Conservation (phyloP, 2,797 vertebrate species). For the Holocentrus rufus region DNA sequence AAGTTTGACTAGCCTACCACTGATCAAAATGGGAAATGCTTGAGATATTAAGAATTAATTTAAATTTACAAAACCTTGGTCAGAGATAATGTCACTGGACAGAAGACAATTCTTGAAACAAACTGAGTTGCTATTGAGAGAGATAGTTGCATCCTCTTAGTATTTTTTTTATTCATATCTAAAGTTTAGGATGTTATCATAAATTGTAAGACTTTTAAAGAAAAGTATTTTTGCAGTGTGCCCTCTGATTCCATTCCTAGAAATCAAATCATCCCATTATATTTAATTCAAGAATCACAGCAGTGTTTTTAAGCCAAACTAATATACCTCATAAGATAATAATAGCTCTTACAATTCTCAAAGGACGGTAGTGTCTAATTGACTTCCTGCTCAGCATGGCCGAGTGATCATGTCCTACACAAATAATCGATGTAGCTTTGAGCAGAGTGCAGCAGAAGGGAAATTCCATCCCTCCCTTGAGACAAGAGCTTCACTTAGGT, state of each 20-base stretch:
- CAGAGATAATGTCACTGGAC: no score
- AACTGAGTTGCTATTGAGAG: no score
- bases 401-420: constrained; percentile 61
- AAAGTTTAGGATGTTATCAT: no score
- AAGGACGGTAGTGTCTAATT: constrained; percentile 27
- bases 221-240: background rate
- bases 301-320: background rate
- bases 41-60: background rate
- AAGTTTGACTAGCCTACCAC: background rate
- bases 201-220: background rate
- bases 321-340: background rate
- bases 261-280: background rate
- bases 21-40: background rate
- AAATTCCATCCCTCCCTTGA: constrained; percentile 70
- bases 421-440: constrained; percentile 72
- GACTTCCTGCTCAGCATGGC: constrained; percentile 62
- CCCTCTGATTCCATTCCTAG: background rate
- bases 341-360: constrained; percentile 51
- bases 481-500: constrained; percentile 46
- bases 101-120: no score
- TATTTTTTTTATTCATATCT: no score
- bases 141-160: no score
- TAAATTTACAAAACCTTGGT: background rate
- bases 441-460: constrained; percentile 60
- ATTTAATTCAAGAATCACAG: background rate